Conservation (phyloP, 2,888 invertebrate species). For the Opisthograptis luteolata region DNA sequence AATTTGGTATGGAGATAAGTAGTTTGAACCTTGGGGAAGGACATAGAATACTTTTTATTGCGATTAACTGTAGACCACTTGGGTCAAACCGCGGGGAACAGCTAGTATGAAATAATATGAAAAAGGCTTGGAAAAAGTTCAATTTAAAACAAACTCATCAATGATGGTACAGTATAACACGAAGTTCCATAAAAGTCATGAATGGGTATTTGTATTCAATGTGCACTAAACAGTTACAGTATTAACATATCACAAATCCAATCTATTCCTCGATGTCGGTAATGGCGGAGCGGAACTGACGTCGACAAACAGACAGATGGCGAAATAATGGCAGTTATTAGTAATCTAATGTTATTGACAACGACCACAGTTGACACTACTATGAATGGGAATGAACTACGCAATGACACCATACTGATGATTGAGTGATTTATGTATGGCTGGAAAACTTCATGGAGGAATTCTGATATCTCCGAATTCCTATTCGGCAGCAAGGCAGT, state of each 20-base stretch:
- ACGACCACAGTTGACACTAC: conserved; percentile 8
- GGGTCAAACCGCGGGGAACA: no score
- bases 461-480: no score
- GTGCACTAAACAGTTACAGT: conserved; percentile 17
- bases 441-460: neutral
- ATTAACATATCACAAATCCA: conserved; percentile 28
- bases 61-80: no score
- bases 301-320: conserved; percentile 20
- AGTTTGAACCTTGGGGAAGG: no score
- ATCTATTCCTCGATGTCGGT: conserved; percentile 19
- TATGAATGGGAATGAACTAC: neutral
- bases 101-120: no score
- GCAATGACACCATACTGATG: neutral
- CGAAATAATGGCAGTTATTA: conserved; percentile 13
- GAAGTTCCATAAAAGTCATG: conserved; percentile 5
- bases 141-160: no score
- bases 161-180: no score
- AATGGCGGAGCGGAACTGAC: conserved; percentile 23
- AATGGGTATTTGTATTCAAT: conserved; percentile 20
- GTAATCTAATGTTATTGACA: conserved; percentile 15
- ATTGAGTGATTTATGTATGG: neutral
- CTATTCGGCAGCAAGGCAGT: no score
- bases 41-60: no score
- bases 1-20: no score
- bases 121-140: no score